Conservation (phyloP, 2,888 invertebrate species). For the Lycophotia porphyrea region DNA sequence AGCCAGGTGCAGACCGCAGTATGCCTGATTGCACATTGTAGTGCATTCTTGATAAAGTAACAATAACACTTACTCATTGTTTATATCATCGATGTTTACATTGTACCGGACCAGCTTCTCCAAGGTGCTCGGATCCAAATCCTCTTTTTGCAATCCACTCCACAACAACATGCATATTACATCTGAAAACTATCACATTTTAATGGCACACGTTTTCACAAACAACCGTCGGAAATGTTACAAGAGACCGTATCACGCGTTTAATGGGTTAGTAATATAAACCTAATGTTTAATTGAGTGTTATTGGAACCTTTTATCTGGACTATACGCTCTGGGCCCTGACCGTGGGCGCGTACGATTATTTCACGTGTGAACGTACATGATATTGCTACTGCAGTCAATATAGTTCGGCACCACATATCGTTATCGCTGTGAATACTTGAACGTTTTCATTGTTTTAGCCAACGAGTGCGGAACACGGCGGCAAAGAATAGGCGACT, state of each 20-base stretch:
- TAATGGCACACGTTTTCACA: conserved; percentile 53
- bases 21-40: conserved; percentile 10
- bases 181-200: conserved; percentile 80
- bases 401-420: conserved; percentile 83
- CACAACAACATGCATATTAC: conserved; percentile 84
- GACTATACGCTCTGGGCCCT: conserved; percentile 76
- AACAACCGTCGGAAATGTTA: conserved; percentile 14
- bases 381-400: conserved; percentile 81
- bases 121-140: conserved; percentile 78
- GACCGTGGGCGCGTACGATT: conserved; percentile 74
- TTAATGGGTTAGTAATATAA: conserved; percentile 36
- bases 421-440: conserved; percentile 73
- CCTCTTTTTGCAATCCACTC: conserved; percentile 85
- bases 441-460: conserved; percentile 58
- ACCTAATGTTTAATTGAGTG: conserved; percentile 65
- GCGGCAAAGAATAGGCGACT: conserved; percentile 44
- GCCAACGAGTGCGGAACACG: conserved; percentile 28
- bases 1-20: conserved; percentile 26
- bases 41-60: conserved; percentile 41
- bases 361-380: conserved; percentile 84
- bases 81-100: conserved; percentile 81
- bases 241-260: conserved; percentile 20
- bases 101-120: conserved; percentile 81
- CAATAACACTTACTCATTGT: conserved; percentile 80
- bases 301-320: conserved; percentile 86